Percentiles rank a stretch among this genome's conserved stretches.
phyloP scores from a whole-genome alignment of 2,113 vertebrate genomes.

The Prochilodus magdalenae region DNA sequence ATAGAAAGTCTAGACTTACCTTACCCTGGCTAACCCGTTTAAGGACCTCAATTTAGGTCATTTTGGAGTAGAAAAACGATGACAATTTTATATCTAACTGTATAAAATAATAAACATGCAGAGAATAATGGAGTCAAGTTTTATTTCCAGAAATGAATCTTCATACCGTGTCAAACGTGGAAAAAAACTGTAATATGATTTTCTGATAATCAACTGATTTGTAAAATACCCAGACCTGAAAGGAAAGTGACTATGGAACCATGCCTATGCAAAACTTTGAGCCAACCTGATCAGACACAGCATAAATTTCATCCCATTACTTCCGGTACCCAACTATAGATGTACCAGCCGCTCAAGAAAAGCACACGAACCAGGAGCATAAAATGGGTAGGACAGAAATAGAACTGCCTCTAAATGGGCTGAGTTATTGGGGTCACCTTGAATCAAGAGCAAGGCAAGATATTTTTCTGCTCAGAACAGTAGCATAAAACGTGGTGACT shows the following conservation, averaged over 20 bases:
- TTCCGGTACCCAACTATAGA: constrained; percentile 31
- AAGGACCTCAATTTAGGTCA: constrained; percentile 90
- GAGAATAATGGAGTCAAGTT: constrained; percentile 69
- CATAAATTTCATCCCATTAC: constrained; percentile 10
- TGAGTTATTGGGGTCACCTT: constrained; percentile 86
- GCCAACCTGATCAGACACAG: not conserved
- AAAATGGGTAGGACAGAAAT: constrained; percentile 68
- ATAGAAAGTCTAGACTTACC: constrained; percentile 98
- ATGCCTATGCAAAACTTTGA: not conserved
- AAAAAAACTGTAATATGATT: constrained; percentile 19
- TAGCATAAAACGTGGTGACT: constrained; percentile 66
- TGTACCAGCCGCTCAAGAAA: constrained; percentile 63
- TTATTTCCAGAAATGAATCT: constrained; percentile 88
- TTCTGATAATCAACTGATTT: not conserved
- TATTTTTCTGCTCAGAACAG: constrained; percentile 74
- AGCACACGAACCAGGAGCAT: constrained; percentile 59
- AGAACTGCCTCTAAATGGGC: constrained; percentile 71
- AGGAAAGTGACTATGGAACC: constrained; percentile 24
- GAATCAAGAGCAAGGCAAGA: constrained; percentile 76
- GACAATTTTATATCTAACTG: constrained; percentile 87
- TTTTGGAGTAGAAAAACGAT: constrained; percentile 86
- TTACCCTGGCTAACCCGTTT: constrained; percentile 92
- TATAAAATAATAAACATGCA: constrained; percentile 70
- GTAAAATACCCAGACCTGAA: not conserved
- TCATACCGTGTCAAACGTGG: constrained; percentile 93